Percentiles rank a stretch among this genome's conserved stretches.
These are phyloP conservation scores for Phania funesta DNA, from an alignment of 2,888 invertebrate species.

Conservation along the genomic window DNA sequence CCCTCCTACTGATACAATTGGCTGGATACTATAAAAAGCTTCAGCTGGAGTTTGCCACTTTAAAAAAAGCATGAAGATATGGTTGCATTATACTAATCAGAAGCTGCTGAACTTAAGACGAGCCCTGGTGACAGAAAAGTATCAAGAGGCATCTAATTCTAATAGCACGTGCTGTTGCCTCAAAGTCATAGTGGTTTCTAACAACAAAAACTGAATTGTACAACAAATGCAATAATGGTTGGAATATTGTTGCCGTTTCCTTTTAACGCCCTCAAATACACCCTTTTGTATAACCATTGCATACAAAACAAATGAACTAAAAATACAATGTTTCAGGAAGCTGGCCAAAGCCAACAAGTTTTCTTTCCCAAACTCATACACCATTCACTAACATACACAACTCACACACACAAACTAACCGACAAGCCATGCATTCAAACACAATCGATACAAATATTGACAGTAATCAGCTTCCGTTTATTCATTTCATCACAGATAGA, in stretches of 20 bases:
- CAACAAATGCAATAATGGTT: slow-evolving; percentile 32
- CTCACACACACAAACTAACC: background rate
- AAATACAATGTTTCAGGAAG: slow-evolving; percentile 37
- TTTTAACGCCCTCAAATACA: slow-evolving; percentile 39
- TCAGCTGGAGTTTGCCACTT: slow-evolving; percentile 38
- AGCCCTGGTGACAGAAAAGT: background rate
- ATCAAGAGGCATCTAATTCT: slow-evolving; percentile 17
- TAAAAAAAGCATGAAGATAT: background rate
- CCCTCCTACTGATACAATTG: background rate
- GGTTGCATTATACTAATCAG: background rate
- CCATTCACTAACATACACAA: no score
- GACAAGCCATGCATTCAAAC: slow-evolving; percentile 57
- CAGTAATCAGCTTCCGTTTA: slow-evolving; percentile 75
- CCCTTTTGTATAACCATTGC: background rate
- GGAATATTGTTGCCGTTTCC: slow-evolving; percentile 24
- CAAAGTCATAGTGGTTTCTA: slow-evolving; percentile 40
- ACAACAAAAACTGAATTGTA: slow-evolving; percentile 1
- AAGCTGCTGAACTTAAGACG: background rate
- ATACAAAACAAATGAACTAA: background rate
- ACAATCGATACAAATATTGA: slow-evolving; percentile 76
- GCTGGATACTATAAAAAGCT: background rate
- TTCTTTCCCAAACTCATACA: no score
- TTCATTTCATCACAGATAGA: slow-evolving; percentile 52
- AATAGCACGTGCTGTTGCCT: slow-evolving; percentile 52
- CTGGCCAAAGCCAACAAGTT: slow-evolving; percentile 46